Conservation (phyloP, 2,888 invertebrate genomes). For the Rotaria sp. region DNA sequence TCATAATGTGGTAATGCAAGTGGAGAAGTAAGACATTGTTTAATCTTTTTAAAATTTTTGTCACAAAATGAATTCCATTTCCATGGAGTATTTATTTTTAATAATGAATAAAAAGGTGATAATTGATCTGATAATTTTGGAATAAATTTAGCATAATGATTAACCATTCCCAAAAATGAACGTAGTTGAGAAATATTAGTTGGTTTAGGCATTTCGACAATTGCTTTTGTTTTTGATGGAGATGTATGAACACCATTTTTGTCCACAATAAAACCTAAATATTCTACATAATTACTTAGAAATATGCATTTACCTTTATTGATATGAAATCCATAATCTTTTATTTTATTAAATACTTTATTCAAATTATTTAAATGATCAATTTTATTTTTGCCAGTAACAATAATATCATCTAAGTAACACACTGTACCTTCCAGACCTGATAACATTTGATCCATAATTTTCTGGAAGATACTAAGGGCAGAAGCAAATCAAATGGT, state of each 20-base stretch:
- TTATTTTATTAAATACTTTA: background rate
- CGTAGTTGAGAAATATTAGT: slow-evolving; percentile 44
- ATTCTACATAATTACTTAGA: slow-evolving; percentile 42
- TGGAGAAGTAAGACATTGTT: slow-evolving; percentile 39
- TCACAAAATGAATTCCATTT: slow-evolving; percentile 41
- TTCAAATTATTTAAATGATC: slow-evolving; percentile 42
- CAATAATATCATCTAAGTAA: slow-evolving; percentile 44
- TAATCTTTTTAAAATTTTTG: slow-evolving; percentile 32
- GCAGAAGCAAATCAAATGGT: slow-evolving; percentile 44
- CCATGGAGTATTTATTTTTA: slow-evolving; percentile 42
- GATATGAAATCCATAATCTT: background rate
- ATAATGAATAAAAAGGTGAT: slow-evolving; percentile 44
- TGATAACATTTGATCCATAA: slow-evolving; percentile 44
- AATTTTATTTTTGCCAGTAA: background rate
- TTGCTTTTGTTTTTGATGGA: slow-evolving; percentile 44
- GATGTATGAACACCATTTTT: slow-evolving; percentile 43
- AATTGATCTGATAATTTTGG: slow-evolving; percentile 43
- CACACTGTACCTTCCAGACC: slow-evolving; percentile 42
- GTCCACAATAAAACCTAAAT: slow-evolving; percentile 44
- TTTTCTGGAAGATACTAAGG: slow-evolving; percentile 43
- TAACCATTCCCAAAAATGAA: slow-evolving; percentile 46
- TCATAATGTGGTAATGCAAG: slow-evolving; percentile 48
- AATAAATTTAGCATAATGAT: slow-evolving; percentile 46
- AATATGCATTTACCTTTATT: background rate
- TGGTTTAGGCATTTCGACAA: slow-evolving; percentile 45